Evolutionary conservation across 2,888 invertebrate species (phyloP).

Genomic region (Tiliacea citrago): DNA sequence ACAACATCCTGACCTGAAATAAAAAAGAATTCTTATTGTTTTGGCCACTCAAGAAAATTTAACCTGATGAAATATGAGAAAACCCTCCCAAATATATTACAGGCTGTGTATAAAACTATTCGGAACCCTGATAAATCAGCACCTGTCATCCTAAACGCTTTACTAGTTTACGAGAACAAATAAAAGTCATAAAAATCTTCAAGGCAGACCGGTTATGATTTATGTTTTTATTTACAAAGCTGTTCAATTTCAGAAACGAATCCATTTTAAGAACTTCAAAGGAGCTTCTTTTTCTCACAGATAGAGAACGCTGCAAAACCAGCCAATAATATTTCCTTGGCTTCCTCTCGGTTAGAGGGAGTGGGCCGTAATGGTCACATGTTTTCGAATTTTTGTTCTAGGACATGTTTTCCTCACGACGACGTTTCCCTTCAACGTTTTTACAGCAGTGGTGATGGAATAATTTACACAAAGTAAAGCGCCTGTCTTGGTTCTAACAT

Average conservation of each 20-base stretch:
- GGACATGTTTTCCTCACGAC: no score
- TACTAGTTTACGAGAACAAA: slow-evolving; percentile 49
- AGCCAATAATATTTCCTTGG: no score
- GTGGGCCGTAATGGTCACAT: no score
- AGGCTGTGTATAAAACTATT: slow-evolving; percentile 24
- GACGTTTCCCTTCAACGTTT: no score
- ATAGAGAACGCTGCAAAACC: slow-evolving; percentile 4
- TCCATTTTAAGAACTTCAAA: slow-evolving; percentile 44
- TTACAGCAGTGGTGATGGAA: no score
- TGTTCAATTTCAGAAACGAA: slow-evolving; percentile 33
- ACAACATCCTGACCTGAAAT: not conserved
- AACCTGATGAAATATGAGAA: slow-evolving; percentile 2
- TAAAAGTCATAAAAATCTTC: slow-evolving; percentile 53
- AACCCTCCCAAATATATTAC: not conserved
- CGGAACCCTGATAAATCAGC: slow-evolving; percentile 30
- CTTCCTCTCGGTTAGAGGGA: no score
- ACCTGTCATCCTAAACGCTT: slow-evolving; percentile 41
- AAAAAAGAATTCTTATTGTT: not conserved
- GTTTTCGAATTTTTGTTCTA: no score
- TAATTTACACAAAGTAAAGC: no score
- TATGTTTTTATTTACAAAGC: slow-evolving; percentile 43
- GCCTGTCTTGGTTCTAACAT: no score
- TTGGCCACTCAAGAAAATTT: slow-evolving; percentile 5
- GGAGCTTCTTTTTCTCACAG: slow-evolving; percentile 9
- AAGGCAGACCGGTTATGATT: slow-evolving; percentile 42